Evolutionary conservation across 2,888 invertebrate species (phyloP).

Genomic region (Ectemnius continuus): DNA sequence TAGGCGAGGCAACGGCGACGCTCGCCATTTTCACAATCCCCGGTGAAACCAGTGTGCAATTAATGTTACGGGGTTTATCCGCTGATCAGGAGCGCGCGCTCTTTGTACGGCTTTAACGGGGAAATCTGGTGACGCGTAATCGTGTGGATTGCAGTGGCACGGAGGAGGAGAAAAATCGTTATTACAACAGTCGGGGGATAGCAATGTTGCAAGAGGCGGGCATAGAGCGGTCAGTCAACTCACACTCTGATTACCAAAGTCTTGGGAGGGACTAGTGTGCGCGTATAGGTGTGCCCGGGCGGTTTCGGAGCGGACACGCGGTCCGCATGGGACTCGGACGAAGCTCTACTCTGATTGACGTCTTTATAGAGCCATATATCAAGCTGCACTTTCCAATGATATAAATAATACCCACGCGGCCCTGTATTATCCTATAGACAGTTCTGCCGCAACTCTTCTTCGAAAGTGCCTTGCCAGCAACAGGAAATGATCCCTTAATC

Average conservation of each 20-base stretch:
- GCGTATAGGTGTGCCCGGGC: not conserved
- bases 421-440: too few species aligned
- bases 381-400: constrained; percentile 8
- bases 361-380: constrained; percentile 16
- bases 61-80: too few species aligned
- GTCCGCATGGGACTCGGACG: not conserved
- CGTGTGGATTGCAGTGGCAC: too few species aligned
- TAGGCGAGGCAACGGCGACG: too few species aligned
- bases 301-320: too few species aligned
- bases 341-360: constrained; percentile 2
- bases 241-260: not conserved
- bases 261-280: not conserved
- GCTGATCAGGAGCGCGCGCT: too few species aligned
- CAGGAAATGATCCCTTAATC: constrained; percentile 11
- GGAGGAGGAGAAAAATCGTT: not conserved
- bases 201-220: not conserved
- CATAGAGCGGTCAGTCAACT: not conserved
- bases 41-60: too few species aligned
- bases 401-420: constrained; percentile 4
- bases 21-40: too few species aligned
- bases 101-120: too few species aligned
- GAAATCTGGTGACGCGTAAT: too few species aligned
- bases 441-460: too few species aligned
- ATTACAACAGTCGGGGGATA: constrained; percentile 3
- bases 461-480: not conserved